Conservation (phyloP, 2,888 invertebrate genomes). For the Watsonalla binaria region DNA sequence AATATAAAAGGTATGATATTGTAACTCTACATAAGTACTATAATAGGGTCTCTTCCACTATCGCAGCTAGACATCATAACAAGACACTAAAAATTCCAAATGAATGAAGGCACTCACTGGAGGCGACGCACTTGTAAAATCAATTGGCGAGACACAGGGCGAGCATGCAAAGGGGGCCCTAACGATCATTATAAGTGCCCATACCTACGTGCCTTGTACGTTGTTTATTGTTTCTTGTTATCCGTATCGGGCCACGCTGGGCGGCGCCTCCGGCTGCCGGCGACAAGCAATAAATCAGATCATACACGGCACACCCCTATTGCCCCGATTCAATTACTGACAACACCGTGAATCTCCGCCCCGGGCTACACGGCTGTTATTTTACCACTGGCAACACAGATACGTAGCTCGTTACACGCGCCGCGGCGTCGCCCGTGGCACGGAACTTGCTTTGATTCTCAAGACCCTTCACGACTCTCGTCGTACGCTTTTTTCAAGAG, state of each 20-base stretch:
- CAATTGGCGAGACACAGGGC: not conserved
- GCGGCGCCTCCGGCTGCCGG: not conserved
- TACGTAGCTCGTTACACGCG: slow-evolving; percentile 57
- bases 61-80: not conserved
- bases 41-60: not conserved
- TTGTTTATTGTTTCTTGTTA: not conserved
- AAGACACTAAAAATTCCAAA: not conserved
- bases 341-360: slow-evolving; percentile 11
- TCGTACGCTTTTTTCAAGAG: slow-evolving; percentile 49
- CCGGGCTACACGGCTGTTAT: slow-evolving; percentile 33
- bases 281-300: not conserved
- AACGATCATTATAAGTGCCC: not conserved
- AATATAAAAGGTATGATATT: no score
- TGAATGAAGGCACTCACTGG: not conserved
- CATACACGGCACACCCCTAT: slow-evolving; percentile 14
- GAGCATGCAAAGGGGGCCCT: not conserved
- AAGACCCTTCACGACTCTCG: slow-evolving; percentile 34
- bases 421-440: slow-evolving; percentile 39
- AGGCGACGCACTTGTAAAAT: not conserved
- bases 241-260: not conserved
- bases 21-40: no score
- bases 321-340: slow-evolving; percentile 37
- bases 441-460: slow-evolving; percentile 56
- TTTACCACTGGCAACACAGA: slow-evolving; percentile 46
- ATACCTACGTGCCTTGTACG: not conserved